A percentile compares a stretch with the other conserved stretches of the same genome.
phyloP scores from a whole-genome alignment of 2,888 invertebrate species.

The Drosophila peninsularis region DNA sequence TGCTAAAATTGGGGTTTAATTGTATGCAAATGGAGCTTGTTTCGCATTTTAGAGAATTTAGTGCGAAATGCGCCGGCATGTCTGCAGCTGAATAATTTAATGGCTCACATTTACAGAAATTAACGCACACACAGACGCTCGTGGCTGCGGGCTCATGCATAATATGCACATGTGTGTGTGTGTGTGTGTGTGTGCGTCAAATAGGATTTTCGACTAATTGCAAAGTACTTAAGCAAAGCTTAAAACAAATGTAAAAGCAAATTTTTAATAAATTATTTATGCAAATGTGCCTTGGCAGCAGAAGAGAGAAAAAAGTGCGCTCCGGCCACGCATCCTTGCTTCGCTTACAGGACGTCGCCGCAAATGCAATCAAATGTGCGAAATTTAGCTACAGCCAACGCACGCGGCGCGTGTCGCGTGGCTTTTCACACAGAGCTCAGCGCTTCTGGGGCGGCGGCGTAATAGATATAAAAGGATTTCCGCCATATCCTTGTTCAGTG shows the following conservation, averaged over 20 bases:
- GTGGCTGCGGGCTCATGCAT: conserved; percentile 23
- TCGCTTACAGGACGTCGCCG: background rate
- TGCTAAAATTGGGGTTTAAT: conserved; percentile 69
- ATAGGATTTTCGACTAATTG: conserved; percentile 83
- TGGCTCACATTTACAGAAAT: conserved; percentile 78
- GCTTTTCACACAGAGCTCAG: conserved; percentile 62
- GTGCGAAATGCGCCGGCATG: conserved; percentile 65
- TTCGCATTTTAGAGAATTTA: conserved; percentile 26
- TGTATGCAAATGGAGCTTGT: conserved; percentile 70
- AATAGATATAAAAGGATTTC: conserved; percentile 76
- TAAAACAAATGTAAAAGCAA: conserved; percentile 80
- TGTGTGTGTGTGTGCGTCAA: conserved; percentile 50
- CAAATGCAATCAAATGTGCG: conserved; percentile 53
- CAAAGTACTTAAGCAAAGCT: conserved; percentile 83
- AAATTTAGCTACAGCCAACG: conserved; percentile 12
- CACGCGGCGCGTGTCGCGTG: conserved; percentile 52
- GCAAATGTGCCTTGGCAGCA: conserved; percentile 52
- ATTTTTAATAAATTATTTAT: conserved; percentile 82
- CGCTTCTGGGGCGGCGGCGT: conserved; percentile 31
- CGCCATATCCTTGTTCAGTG: conserved; percentile 45
- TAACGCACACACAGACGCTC: conserved; percentile 48
- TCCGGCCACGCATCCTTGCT: conserved; percentile 1
- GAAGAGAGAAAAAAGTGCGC: background rate
- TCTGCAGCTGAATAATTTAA: conserved; percentile 76
- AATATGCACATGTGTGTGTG: conserved; percentile 42